These are phyloP conservation scores for Dendrolimus kikuchii DNA, from an alignment of 1,140 invertebrate genomes.

Conservation along the genomic window DNA sequence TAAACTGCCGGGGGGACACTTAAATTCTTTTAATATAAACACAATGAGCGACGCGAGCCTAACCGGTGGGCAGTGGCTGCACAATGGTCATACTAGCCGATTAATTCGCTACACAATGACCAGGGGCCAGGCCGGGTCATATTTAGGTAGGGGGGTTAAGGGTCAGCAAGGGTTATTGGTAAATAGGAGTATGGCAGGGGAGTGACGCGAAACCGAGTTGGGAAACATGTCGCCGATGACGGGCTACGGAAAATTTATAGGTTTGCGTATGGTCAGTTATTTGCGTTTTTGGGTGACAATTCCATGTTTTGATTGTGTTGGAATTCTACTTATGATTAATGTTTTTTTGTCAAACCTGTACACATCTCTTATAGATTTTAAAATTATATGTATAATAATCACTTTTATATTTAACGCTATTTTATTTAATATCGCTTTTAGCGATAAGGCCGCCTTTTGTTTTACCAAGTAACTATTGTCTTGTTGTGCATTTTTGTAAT, in stretches of 20 bases:
- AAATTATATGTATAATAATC: no score
- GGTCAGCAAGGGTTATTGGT: conserved; percentile 57
- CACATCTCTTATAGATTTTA: no score
- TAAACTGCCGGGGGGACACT: conserved; percentile 42
- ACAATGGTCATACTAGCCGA: conserved; percentile 56
- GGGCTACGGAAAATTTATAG: conserved; percentile 50
- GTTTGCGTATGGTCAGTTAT: conserved; percentile 23
- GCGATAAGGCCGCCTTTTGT: no score
- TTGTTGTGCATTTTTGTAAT: no score
- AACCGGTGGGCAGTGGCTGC: conserved; percentile 47
- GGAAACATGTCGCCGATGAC: conserved; percentile 47
- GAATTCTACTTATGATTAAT: neutral
- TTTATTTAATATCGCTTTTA: no score
- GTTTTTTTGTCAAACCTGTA: neutral
- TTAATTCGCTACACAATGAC: conserved; percentile 63
- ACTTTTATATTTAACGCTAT: no score
- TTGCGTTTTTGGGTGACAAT: conserved; percentile 8
- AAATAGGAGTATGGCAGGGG: conserved; percentile 57
- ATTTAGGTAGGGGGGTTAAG: conserved; percentile 66
- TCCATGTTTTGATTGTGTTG: neutral
- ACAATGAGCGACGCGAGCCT: conserved; percentile 36
- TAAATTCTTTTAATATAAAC: conserved; percentile 58
- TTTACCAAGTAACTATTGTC: no score
- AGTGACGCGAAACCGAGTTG: conserved; percentile 45
- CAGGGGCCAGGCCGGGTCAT: conserved; percentile 55